Base-by-base conservation (phyloP, 1,140 invertebrate genomes). In the Oryctes rhinoceros region DNA sequence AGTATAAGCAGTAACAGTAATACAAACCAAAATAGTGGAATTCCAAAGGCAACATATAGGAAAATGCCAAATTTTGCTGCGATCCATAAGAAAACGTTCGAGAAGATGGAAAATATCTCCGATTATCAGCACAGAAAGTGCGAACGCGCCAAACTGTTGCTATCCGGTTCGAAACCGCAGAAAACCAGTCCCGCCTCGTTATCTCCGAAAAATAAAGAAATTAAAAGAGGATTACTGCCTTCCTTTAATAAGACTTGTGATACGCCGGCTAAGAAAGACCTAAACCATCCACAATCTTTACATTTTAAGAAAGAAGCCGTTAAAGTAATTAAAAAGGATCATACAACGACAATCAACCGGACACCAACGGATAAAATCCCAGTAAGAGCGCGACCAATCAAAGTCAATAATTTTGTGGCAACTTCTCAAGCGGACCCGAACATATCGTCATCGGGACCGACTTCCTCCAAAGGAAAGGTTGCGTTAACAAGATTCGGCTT, bases 61-160 rank as follows among this genome's bases (percentile, higher is more conserved):
- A 76, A 47, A 3, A 47, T 76, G 48, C 75, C 75, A n/a, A 76
- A 76, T 76, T 76, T 76, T 47, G 75, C 75, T 47, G 4, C 18
- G 13, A 76, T 76, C 15, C 75, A 76, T 24, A 44, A 76, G 37
- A 76, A 76, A 47, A 30, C 10, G 0, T 76, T 76, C 10, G 20
- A 76, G 11, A 76, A 76, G 18, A 76, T 76, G 75, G 75, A 76
- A 18, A 53, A 76, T 76, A 76, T 76, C 10, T 48, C 39, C n/a
- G 75, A 76, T 20, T 53, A 76, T 53, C 15, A 53, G 3, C 10
- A 76, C 2, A 6, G 75, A 6, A 76, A 76, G 18, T 24, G 13
- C 2, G 75, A 76, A 48, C 18, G 75, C 3, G 48, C 75, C 11
- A 76, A 47, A 47, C 13, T 76, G n/a, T 53, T 76, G n/a, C 39